A percentile compares a stretch with the other conserved stretches of the same genome.
phyloP scores from a whole-genome alignment of 2,113 vertebrate genomes.

The Dissostichus mawsoni region DNA sequence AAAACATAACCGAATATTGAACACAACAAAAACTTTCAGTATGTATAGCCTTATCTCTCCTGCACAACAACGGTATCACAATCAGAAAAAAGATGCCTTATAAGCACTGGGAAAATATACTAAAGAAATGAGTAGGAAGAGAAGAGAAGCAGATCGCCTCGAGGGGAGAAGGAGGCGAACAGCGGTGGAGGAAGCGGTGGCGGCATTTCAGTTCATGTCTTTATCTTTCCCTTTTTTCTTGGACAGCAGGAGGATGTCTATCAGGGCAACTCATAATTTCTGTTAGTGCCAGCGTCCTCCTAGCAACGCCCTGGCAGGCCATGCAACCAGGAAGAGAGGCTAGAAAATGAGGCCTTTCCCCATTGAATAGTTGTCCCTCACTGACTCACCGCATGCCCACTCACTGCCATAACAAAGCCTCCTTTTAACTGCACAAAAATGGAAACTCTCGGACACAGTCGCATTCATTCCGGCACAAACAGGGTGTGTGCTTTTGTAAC shows the following conservation, averaged over 20 bases:
- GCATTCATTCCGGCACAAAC: conserved; percentile 40
- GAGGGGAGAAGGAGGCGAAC: conserved; percentile 43
- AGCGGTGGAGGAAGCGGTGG: conserved; percentile 54
- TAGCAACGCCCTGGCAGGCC: conserved; percentile 61
- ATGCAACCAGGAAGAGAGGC: conserved; percentile 52
- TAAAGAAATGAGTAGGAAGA: conserved; percentile 60
- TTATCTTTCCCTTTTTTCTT: conserved; percentile 52
- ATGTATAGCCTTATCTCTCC: conserved; percentile 22
- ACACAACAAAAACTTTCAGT: conserved; percentile 23
- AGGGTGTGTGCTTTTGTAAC: conserved; percentile 36
- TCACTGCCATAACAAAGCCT: conserved; percentile 50
- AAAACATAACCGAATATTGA: conserved; percentile 7
- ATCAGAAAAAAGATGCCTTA: conserved; percentile 33
- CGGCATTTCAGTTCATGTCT: conserved; percentile 65
- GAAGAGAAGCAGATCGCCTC: conserved; percentile 46
- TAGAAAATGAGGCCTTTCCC: conserved; percentile 56
- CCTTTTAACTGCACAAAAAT: conserved; percentile 52
- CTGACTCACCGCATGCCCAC: conserved; percentile 58
- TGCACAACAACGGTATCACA: conserved; percentile 20
- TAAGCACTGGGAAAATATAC: conserved; percentile 33
- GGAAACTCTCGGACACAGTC: conserved; percentile 38
- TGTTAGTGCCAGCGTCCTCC: conserved; percentile 53
- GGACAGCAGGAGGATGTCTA: conserved; percentile 53
- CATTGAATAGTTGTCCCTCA: conserved; percentile 52
- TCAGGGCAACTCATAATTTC: conserved; percentile 66